These are phyloP conservation scores for Meles meles DNA, from an alignment of 2,113 vertebrate species.

Conservation along the genomic window DNA sequence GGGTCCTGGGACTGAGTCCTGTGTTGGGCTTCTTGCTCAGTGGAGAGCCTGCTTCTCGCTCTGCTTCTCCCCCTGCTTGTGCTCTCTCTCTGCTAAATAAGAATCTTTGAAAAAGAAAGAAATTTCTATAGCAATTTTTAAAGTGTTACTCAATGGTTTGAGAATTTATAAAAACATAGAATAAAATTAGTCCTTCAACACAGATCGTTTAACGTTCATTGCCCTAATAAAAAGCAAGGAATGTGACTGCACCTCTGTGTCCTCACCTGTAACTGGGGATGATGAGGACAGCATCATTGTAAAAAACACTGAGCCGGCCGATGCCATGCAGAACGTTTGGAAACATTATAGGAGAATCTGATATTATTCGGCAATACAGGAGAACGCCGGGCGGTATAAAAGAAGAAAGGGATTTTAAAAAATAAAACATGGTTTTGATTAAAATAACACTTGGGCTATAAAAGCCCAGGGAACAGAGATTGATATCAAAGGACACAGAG, in stretches of 20 bases:
- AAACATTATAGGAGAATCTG: neutral
- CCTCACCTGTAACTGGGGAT: neutral
- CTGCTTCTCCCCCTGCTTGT: too few species aligned
- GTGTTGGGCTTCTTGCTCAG: too few species aligned
- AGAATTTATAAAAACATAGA: neutral
- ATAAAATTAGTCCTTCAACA: neutral
- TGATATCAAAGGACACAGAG: neutral
- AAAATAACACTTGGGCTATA: neutral
- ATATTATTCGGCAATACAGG: neutral
- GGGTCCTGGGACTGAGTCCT: too few species aligned
- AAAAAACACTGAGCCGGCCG: neutral
- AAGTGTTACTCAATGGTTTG: neutral
- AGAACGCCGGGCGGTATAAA: neutral
- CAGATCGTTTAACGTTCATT: neutral
- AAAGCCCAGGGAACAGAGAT: neutral
- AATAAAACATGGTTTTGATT: constrained; percentile 26
- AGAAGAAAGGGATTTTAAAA: neutral
- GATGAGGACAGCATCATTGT: neutral
- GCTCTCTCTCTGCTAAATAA: too few species aligned
- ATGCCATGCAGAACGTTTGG: neutral
- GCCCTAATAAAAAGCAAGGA: neutral
- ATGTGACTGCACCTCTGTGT: neutral
- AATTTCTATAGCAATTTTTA: neutral
- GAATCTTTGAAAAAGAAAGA: too few species aligned
- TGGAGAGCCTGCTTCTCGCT: too few species aligned